These are phyloP conservation scores for Watsonalla binaria DNA, from an alignment of 2,888 invertebrate genomes.

Conservation along the genomic window DNA sequence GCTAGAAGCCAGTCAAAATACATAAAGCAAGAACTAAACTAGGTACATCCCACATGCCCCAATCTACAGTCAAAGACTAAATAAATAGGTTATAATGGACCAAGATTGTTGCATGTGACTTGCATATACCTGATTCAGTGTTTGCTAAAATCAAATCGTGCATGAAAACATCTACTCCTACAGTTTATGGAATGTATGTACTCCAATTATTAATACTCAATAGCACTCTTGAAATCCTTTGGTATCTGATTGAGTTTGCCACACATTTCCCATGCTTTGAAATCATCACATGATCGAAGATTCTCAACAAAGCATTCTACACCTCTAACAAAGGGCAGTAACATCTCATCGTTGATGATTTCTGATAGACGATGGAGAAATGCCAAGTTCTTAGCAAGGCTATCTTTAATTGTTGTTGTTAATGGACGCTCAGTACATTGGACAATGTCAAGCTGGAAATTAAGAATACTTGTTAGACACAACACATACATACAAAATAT, in stretches of 20 bases:
- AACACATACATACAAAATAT: background rate
- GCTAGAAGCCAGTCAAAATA: background rate
- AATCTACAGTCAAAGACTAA: too few species aligned
- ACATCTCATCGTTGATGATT: conserved; percentile 65
- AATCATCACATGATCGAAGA: conserved; percentile 64
- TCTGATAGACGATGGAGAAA: conserved; percentile 67
- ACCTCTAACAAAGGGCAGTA: conserved; percentile 64
- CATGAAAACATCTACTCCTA: conserved; percentile 26
- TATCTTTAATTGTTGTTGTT: conserved; percentile 56
- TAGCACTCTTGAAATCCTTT: conserved; percentile 68
- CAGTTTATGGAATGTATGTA: conserved; percentile 55
- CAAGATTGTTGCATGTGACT: background rate
- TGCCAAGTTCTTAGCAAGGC: conserved; percentile 63
- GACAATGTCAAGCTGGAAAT: conserved; percentile 58
- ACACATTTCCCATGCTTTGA: conserved; percentile 70
- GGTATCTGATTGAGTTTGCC: conserved; percentile 64
- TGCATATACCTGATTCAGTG: background rate
- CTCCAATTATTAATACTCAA: conserved; percentile 56
- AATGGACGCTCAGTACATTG: conserved; percentile 68
- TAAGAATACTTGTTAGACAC: background rate
- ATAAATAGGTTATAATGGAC: background rate
- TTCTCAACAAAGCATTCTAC: conserved; percentile 66
- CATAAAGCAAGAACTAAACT: background rate
- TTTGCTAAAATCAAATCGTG: conserved; percentile 23
- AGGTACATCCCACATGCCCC: too few species aligned